Conservation (phyloP, 1,140 invertebrate species). For the Hyles vespertilio region DNA sequence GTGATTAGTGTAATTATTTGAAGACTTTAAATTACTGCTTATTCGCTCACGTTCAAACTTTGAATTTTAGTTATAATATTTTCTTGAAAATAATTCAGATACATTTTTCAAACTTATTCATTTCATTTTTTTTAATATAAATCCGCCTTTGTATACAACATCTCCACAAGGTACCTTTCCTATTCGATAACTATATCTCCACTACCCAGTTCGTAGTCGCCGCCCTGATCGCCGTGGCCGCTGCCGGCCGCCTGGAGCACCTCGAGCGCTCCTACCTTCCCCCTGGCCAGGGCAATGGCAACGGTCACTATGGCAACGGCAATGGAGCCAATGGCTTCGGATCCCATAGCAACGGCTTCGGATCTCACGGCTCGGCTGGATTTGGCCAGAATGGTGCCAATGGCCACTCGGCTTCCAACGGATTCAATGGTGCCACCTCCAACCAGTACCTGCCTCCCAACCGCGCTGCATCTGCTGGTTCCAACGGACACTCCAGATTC, state of each 20-base stretch:
- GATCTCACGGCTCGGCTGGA: slow-evolving; percentile 15
- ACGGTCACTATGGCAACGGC: slow-evolving; percentile 8
- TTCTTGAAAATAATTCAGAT: no score
- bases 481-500: slow-evolving; percentile 22
- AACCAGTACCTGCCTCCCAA: slow-evolving; percentile 63
- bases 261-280: slow-evolving; percentile 59
- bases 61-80: no score
- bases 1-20: no score
- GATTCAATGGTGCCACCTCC: slow-evolving; percentile 38
- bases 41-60: no score
- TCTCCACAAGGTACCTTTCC: not conserved
- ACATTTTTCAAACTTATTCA: no score
- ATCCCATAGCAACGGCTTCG: not conserved
- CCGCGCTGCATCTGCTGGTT: slow-evolving; percentile 36
- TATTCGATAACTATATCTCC: not conserved
- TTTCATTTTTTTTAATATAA: no score
- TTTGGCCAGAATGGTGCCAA: slow-evolving; percentile 26
- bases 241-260: slow-evolving; percentile 55
- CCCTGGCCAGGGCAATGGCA: slow-evolving; percentile 26
- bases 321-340: slow-evolving; percentile 16
- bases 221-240: slow-evolving; percentile 45
- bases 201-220: slow-evolving; percentile 46
- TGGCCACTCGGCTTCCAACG: slow-evolving; percentile 3
- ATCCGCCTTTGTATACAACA: not conserved
- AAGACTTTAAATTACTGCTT: no score